phyloP scores from a whole-genome alignment of 2,888 invertebrate species.

The Acleris holmiana region DNA sequence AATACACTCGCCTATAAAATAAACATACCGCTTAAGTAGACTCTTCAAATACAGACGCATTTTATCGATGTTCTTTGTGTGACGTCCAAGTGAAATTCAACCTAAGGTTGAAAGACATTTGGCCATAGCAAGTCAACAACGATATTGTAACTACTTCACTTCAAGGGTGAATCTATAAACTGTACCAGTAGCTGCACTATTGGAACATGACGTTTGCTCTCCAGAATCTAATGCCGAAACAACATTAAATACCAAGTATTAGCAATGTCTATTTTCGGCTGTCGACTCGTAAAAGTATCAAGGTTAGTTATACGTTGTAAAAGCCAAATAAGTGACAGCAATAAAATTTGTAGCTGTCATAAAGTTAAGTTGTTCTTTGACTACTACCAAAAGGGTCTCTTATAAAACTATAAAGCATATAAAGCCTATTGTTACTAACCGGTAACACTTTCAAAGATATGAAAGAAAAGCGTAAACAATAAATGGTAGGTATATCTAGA shows the following conservation, averaged over 20 bases:
- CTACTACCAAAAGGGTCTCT: slow-evolving; percentile 13
- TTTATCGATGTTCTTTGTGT: too few species aligned
- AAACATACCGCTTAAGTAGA: too few species aligned
- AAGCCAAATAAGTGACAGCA: slow-evolving; percentile 22
- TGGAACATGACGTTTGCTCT: slow-evolving; percentile 16
- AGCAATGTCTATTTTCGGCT: slow-evolving; percentile 30
- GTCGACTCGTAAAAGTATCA: slow-evolving; percentile 22
- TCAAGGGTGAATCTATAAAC: neutral
- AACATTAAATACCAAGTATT: slow-evolving; percentile 20
- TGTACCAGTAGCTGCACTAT: neutral
- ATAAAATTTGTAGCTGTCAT: slow-evolving; percentile 15
- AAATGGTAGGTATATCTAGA: too few species aligned
- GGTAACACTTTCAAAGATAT: neutral
- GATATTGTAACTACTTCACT: slow-evolving; percentile 4
- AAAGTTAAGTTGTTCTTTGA: slow-evolving; percentile 14
- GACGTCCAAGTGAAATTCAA: neutral
- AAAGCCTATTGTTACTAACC: neutral
- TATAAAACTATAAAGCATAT: neutral
- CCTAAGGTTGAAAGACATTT: neutral
- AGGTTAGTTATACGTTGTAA: slow-evolving; percentile 16
- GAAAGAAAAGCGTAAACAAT: neutral
- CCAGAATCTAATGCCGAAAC: slow-evolving; percentile 22
- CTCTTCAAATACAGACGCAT: too few species aligned
- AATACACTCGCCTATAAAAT: too few species aligned
- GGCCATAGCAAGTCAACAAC: slow-evolving; percentile 1